Base-by-base conservation (phyloP, 2,797 vertebrate species). In the Pipistrellus kuhlii region DNA sequence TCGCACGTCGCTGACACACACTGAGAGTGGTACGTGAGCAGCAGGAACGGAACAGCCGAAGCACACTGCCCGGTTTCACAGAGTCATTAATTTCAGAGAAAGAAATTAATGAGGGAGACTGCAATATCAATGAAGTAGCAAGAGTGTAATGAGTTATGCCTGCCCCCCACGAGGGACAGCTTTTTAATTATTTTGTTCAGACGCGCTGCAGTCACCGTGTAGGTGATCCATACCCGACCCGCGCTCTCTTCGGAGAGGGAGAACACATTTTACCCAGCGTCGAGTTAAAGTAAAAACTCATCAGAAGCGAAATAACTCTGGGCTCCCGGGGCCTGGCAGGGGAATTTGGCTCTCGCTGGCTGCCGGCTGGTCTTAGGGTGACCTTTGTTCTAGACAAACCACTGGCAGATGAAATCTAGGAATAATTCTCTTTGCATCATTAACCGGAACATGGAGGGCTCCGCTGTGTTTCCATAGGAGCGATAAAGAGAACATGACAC, bases 51-150 rank as follows among this genome's bases (percentile, higher is more conserved):
- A 53, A 23, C 30, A 4, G 73, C 73, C 94, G 94, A 93, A 95
- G 90, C 77, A 71, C 92, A 94, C 0, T 38, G 55, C 81, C 88
- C 86, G 35, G 46, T 72, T 86, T 93, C 62, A 92, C 83, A 35
- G 85, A 83, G 59, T 78, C 83, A 85, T 93, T 96, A 95, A 96
- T 94, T 96, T 92, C 73, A 96, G 93, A 0, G 48, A 89, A 72
- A 76, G 46, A 90, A 96, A 96, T 68, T 62, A 96, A 94, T 44
- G 91, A 96, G 90, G 69, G 72, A 92, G 94, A 90, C 73, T 73
- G 96, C 95, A 71, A 73, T 94, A 95, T 83, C 51, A 93, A 85
- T 35, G 69, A 97, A 95, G 81, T 57, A 85, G 82, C 92, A 95
- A 53, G 64, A 95, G 59, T 20, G 89, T 46, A 96, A 92, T 0